A percentile compares a stretch with the other conserved stretches of the same genome.
Conservation (phyloP, 2,888 invertebrate species). For the Parascotia fuliginaria region DNA sequence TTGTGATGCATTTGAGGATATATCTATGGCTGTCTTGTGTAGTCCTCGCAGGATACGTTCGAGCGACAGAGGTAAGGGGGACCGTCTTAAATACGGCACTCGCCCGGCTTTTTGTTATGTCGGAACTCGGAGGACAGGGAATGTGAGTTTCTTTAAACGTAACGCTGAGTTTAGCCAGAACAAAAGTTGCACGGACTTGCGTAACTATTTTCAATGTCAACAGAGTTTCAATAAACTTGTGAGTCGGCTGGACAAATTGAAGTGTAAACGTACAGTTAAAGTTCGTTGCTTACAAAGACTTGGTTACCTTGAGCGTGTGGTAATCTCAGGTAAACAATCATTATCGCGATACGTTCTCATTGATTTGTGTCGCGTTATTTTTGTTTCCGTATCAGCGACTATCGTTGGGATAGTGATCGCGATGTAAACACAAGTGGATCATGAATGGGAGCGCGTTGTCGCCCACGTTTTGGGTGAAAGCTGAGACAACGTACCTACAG, state of each 20-base stretch:
- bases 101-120: constrained; percentile 76
- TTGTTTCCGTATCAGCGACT: constrained; percentile 56
- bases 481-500: constrained; percentile 48
- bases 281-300: constrained; percentile 38
- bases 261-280: constrained; percentile 37
- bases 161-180: constrained; percentile 40
- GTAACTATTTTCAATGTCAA: constrained; percentile 83
- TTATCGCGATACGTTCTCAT: constrained; percentile 68
- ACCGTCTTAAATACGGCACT: constrained; percentile 80
- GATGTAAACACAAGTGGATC: constrained; percentile 63
- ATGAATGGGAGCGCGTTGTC: constrained; percentile 69
- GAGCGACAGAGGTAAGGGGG: constrained; percentile 90
- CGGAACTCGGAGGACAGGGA: constrained; percentile 51
- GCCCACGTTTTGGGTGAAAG: constrained; percentile 80
- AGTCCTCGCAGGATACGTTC: constrained; percentile 90
- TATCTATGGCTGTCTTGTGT: constrained; percentile 90
- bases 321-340: constrained; percentile 79
- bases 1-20: constrained; percentile 92
- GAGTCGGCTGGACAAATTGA: constrained; percentile 30
- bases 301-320: constrained; percentile 71
- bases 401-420: constrained; percentile 38
- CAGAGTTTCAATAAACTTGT: constrained; percentile 50
- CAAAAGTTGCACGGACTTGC: constrained; percentile 68
- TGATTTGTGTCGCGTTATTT: constrained; percentile 64
- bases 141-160: constrained; percentile 40